Evolutionary conservation across 64 coral and sea anemone genomes (phyloP), one percentile per base, ranked within the genome.

Genomic region (Hydrozoanthus tunicans): DNA sequence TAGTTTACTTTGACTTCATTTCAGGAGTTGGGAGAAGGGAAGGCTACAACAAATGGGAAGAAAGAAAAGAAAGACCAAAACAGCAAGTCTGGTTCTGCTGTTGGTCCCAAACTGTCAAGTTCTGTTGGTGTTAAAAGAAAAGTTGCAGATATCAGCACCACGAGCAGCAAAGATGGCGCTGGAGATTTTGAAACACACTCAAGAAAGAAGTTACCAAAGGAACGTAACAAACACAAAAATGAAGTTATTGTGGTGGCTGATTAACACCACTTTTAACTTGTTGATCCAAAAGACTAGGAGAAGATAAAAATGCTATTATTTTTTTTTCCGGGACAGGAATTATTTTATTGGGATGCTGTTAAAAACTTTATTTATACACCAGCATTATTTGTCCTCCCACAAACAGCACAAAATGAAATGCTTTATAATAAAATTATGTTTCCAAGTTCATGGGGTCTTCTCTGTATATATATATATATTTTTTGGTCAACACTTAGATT

Each of bases 51-150:
- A 24, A 86, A 27, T 10, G 63, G 3, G 0, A 53, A 24, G 12
- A 86, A 59, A 26, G 12, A 3, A 2, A 55, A 32, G 9, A 20
- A 5, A 6, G 24, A 43, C 53, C n/a, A 71, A 51, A 70, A 73
- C 11, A 7, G 13, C 5, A 12, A 15, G 23, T 6, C 23, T 3
- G 52, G 55, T 14, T 58, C 27, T 6, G 11, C 17, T 86, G 5
- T 6, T 7, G 17, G 15, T 26, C 6, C 83, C 24, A 53, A 32
- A 58, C 65, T 25, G 20, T 54, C 65, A 27, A 73, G 67, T 14
- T 58, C 53, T 6, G 68, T 53, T 12, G 6, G 20, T 58, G 53
- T 59, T 10, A 86, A 86, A 53, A 86, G 83, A 86, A 86, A 86
- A 53, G 4, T 70, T 6, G 26, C 7, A 0, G n/a, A 13, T 58